These are phyloP conservation scores for Heliopora coerulea DNA, from an alignment of 92 coral and sea anemone genomes.

Conservation along the genomic window DNA sequence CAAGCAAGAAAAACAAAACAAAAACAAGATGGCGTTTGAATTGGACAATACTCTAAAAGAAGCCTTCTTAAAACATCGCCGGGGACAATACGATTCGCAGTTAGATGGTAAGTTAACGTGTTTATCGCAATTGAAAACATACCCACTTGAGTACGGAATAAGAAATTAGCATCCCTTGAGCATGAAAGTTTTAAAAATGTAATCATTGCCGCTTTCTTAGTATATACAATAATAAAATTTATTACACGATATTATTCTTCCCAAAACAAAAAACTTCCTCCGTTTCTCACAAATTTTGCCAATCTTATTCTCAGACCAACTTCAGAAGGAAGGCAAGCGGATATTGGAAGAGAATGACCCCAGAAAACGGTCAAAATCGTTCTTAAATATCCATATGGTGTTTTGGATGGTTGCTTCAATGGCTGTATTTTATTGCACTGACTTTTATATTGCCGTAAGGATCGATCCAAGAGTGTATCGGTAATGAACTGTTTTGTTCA, in stretches of 20 bases:
- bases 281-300: neutral
- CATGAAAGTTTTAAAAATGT: no score
- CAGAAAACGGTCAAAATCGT: constrained; percentile 55
- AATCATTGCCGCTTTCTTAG: no score
- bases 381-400: constrained; percentile 75
- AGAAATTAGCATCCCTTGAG: no score
- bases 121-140: neutral
- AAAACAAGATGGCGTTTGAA: constrained; percentile 8
- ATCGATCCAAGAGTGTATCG: constrained; percentile 87
- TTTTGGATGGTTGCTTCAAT: constrained; percentile 99
- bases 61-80: constrained; percentile 40
- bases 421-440: constrained; percentile 91
- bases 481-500: no score
- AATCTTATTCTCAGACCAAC: constrained; percentile 52
- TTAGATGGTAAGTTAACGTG: constrained; percentile 14
- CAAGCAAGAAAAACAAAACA: no score
- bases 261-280: neutral
- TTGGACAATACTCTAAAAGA: constrained; percentile 23
- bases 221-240: no score
- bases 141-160: no score
- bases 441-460: constrained; percentile 81
- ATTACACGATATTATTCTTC: no score
- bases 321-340: constrained; percentile 70
- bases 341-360: constrained; percentile 83
- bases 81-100: constrained; percentile 21